Base-by-base conservation (phyloP, 2,113 vertebrate species). In the Aramus guarauna region DNA sequence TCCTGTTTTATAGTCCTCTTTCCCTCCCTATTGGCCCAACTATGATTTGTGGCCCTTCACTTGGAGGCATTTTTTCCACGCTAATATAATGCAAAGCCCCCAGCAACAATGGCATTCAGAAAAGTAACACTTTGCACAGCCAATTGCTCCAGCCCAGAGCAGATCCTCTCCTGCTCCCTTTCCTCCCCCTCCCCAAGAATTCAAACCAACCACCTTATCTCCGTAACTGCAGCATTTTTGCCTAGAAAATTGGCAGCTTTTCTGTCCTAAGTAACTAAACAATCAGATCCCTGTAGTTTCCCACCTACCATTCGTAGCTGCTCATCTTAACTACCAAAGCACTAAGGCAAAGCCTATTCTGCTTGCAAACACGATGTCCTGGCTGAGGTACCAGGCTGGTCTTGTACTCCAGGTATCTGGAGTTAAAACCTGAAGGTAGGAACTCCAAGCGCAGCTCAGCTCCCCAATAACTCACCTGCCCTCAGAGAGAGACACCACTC, bases 1-100 rank as follows among this genome's bases (percentile, higher is more conserved):
- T 97, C 94, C 90, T 95, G 58, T 79, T 97, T 97, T 97, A 96
- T 88, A 88, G 96, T 91, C 78, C 72, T 78, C 45, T 81, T 85
- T 79, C 74, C 36, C 23, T 95, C 50, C 86, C 91, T 72, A 89
- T 94, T 95, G 94, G 94, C 41, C 74, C 75, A 72, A 82, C 63
- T 82, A 47, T 96, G 97, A 97, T 97, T 96, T 96, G 95, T 78
- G 52, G 81, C 47, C 68, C 82, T 94, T 92, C 89, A 50, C 91
- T 91, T 30, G 5, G 53, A 91, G 64, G 85, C 45, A 60, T 84
- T 94, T 96, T 78, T 90, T 93, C 63, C 85, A 86, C 2, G 24
- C 81, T 95, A 96, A 97, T 95, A 85, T 91, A 96, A 95, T 90
- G 86, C 66, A 94, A 94, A 94, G 88, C 89, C 86, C 62, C 45